Base-by-base conservation (phyloP, 2,888 invertebrate species). In the Athalia cordata region DNA sequence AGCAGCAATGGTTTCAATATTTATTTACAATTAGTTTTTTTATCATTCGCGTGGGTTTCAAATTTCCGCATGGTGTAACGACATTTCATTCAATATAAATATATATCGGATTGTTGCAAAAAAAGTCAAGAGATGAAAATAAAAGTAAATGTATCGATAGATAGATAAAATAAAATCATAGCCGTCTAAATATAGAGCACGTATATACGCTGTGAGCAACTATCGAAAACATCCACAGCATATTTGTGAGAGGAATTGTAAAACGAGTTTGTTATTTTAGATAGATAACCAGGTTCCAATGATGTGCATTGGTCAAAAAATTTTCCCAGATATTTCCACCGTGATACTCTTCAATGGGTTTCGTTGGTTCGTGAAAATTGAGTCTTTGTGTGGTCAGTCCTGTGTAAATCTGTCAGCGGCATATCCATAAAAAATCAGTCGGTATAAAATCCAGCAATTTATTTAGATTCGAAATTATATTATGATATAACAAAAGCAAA, bases 301-400 rank as follows among this genome's bases (percentile, higher is more conserved):
- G 59, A 72, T 64, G 75, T 62, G 61, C 62, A 62, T 50, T 15
- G 29, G 62, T 75, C 52, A 62, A 45, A 75, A 15, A 64, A 29
- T 0, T 50, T 49, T 64, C 13, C 52, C n/a, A 52, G 62, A 75
- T 75, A 75, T 75, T 75, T 75, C 59, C 52, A 75, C 62, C 15
- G 61, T 62, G 52, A 75, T 64, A 75, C 64, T 75, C 62, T 64
- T 64, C 75, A 52, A n/a, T 52, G 64, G 61, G 29, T 50, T 62
- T 75, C 50, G 50, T 50, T 64, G 62, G 62, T 9, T 64, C 62
- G 75, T 75, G 75, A 64, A 75, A 61, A 62, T 75, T n/a, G 62
- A 62, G 29, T 64, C 43, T 62, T 72, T 72, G 72, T 47, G 11
- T 47, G 57, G 13, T 59, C 59, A 59, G 72, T 59, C 59, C 47